Evolutionary conservation across 1,140 invertebrate species (phyloP), one percentile per base, ranked within the genome.

Genomic region (Eumaeus atala): DNA sequence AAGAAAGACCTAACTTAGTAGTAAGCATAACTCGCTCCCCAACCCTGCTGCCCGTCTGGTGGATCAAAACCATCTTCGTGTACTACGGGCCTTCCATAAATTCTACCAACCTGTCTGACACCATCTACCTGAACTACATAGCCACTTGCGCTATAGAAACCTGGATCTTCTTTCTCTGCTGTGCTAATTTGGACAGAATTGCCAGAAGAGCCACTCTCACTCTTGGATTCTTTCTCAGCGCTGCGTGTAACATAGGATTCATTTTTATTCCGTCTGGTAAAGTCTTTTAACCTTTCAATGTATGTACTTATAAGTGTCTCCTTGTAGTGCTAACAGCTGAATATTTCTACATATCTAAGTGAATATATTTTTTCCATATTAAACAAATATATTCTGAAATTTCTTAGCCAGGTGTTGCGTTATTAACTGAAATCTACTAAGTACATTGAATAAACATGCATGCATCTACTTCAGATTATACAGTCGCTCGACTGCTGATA

Each of bases 111-210:
- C 40, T 44, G 9, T 44, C 40, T 1, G 40, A 44, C 4, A 44
- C 40, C n/a, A 52, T 40, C 2, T 52, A 52, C 18, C 8, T 52
- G 3, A 52, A 52, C 18, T 52, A 52, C 18, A 52, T 52, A 3
- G 3, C 40, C 7, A 52, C 51, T 9, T 38, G 16, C 14, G 51
- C 91, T 7, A 89, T 93, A 1, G 93, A 94, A 74, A 58, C 93
- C 93, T 5, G 91, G 90, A 5, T 93, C 93, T 68, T 93, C 93
- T 68, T 87, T 90, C 56, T 59, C 91, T 10, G 91, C 90, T 3
- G 90, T 91, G 34, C 66, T 90, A 67, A 91, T 9, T 85, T 92
- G 60, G 88, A 92, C 67, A 82, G 85, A 50, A 79, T 91, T 21
- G 92, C 92, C 11, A 84, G 93, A 54, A 90, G 90, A 62, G 62